Evolutionary conservation across 2,113 vertebrate species (phyloP).

Genomic region (Rhizomys pruinosus): DNA sequence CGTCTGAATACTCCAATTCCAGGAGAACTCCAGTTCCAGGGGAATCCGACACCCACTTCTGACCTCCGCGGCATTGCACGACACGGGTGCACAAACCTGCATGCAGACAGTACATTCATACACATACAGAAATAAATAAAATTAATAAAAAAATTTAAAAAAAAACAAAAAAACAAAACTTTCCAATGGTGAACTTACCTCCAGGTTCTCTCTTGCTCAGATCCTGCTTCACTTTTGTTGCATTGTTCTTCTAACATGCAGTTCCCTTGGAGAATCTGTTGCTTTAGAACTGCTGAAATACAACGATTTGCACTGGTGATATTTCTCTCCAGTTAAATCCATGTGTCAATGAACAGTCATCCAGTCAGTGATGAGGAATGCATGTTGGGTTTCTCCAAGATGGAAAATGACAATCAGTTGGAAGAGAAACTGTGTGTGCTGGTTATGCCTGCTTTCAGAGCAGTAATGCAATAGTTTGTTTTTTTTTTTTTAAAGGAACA

Average conservation of each 20-base stretch:
- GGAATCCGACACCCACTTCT: too few species aligned
- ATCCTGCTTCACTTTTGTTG: not conserved
- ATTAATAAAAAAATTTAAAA: too few species aligned
- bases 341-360: not conserved
- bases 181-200: not conserved
- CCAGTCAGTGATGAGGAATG: not conserved
- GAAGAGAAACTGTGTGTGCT: not conserved
- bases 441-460: slow-evolving; percentile 1
- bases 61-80: too few species aligned
- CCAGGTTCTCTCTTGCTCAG: not conserved
- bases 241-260: not conserved
- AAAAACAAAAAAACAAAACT: too few species aligned
- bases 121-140: too few species aligned
- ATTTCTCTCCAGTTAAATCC: slow-evolving; percentile 27
- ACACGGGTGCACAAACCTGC: too few species aligned
- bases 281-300: slow-evolving; percentile 33
- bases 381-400: not conserved
- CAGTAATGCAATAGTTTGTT: not conserved
- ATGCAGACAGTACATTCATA: too few species aligned
- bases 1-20: too few species aligned
- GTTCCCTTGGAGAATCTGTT: not conserved
- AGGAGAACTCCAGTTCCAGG: too few species aligned
- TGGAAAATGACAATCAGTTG: not conserved
- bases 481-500: not conserved
- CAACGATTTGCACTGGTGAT: not conserved